A percentile compares a stretch with the other conserved stretches of the same genome.
Conservation (phyloP, 2,113 vertebrate species). For the Myotis davidii region DNA sequence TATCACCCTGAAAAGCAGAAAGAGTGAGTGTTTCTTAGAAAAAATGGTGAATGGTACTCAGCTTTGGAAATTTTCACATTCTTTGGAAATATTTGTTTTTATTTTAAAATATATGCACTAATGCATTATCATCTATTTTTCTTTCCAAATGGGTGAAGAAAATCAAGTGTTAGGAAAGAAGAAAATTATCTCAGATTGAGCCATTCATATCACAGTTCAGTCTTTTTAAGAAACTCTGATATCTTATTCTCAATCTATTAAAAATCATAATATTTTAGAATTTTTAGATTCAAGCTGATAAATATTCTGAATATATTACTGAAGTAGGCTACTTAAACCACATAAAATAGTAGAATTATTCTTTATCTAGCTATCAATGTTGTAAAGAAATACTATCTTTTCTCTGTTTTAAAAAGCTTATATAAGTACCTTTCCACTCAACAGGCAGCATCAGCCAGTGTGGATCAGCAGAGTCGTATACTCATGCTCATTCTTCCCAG, state of each 20-base stretch:
- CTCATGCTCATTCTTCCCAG: neutral
- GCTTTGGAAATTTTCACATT: conserved; percentile 17
- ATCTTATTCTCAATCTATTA: neutral
- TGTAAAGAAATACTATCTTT: neutral
- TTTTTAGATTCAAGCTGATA: neutral
- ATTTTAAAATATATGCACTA: neutral
- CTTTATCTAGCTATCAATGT: neutral
- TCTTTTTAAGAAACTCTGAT: neutral
- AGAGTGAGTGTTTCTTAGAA: neutral
- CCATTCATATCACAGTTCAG: neutral
- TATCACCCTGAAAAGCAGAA: neutral
- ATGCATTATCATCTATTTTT: neutral
- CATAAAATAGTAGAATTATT: conserved; percentile 6
- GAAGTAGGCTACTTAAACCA: neutral
- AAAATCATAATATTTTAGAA: conserved; percentile 17
- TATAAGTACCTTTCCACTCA: neutral
- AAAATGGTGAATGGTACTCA: neutral
- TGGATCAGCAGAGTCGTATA: neutral
- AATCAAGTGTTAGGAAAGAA: conserved; percentile 3
- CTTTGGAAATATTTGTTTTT: conserved; percentile 34
- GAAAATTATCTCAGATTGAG: conserved; percentile 36
- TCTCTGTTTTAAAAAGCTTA: neutral
- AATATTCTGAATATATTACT: conserved; percentile 47
- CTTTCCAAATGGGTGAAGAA: neutral
- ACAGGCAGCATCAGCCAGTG: neutral